These are phyloP conservation scores for Hippoglossus hippoglossus DNA, from an alignment of 2,797 vertebrate genomes.

Conservation along the genomic window DNA sequence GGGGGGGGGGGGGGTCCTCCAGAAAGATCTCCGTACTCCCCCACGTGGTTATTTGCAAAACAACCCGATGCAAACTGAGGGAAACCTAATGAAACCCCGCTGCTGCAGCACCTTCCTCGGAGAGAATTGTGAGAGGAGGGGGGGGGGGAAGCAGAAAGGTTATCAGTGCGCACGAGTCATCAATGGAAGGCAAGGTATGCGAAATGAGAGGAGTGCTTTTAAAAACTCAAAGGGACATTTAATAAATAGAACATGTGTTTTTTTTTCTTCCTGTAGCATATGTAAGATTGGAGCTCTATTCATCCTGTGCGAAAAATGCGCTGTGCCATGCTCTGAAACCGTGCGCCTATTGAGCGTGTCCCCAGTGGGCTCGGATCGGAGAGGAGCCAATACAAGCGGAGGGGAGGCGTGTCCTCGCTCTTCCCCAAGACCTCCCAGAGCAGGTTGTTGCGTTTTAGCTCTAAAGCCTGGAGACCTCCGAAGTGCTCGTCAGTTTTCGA, in stretches of 20 bases:
- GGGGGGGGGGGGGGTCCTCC: constrained; percentile 49
- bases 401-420: constrained; percentile 86
- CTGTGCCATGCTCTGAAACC: constrained; percentile 58
- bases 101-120: constrained; percentile 58
- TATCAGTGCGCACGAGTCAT: constrained; percentile 5
- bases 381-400: constrained; percentile 89
- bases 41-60: constrained; percentile 90
- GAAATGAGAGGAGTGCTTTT: constrained; percentile 18
- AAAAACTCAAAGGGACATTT: constrained; percentile 69
- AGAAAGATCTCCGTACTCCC: constrained; percentile 86
- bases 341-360: constrained; percentile 77
- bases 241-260: constrained; percentile 73
- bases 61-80: constrained; percentile 78
- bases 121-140: constrained; percentile 21
- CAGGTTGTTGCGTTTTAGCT: constrained; percentile 88
- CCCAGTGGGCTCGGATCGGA: constrained; percentile 80
- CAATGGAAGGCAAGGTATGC: constrained; percentile 3
- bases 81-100: constrained; percentile 76
- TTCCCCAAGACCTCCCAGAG: constrained; percentile 85
- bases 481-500: constrained; percentile 89
- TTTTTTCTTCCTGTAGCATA: constrained; percentile 46
- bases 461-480: constrained; percentile 92
- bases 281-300: constrained; percentile 64
- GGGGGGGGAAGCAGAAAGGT: background rate
- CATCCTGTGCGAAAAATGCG: constrained; percentile 69